Conservation (phyloP, 2,113 vertebrate genomes). For the Psilopogon haemacephalus region DNA sequence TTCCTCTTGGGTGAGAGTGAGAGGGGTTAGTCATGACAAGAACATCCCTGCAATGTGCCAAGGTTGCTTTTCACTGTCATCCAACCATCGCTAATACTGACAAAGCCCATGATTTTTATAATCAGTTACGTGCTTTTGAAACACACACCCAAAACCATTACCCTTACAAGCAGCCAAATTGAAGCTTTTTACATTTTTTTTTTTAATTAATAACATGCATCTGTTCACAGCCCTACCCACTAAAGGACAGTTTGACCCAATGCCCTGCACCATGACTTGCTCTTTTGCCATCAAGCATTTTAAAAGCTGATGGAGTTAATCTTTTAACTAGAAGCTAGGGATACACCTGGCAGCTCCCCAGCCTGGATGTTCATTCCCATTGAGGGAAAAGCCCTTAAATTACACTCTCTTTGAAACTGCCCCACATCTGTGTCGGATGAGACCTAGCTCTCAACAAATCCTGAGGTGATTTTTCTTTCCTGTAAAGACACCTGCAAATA, state of each 20-base stretch:
- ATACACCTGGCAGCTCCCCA: neutral
- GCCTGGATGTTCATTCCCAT: accelerated
- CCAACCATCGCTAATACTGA: neutral
- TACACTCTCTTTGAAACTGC: neutral
- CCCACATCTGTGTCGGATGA: neutral
- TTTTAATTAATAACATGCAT: neutral
- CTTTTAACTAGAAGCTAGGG: neutral
- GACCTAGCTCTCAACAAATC: neutral
- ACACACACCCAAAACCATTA: neutral
- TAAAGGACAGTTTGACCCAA: neutral
- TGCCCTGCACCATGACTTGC: neutral
- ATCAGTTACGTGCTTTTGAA: conserved; percentile 31
- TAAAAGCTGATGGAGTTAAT: neutral
- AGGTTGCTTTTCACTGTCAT: conserved; percentile 34
- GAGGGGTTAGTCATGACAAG: conserved; percentile 38
- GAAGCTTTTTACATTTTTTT: neutral
- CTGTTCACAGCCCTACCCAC: neutral
- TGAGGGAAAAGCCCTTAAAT: neutral
- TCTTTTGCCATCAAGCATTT: neutral
- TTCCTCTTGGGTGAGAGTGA: conserved; percentile 33
- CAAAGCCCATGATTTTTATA: conserved; percentile 27
- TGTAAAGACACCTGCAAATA: neutral
- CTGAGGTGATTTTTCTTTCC: neutral
- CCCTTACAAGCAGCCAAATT: neutral
- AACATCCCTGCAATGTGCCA: conserved; percentile 54